Evolutionary conservation across 2,888 invertebrate species (phyloP).

Genomic region (Synergus gifuensis): DNA sequence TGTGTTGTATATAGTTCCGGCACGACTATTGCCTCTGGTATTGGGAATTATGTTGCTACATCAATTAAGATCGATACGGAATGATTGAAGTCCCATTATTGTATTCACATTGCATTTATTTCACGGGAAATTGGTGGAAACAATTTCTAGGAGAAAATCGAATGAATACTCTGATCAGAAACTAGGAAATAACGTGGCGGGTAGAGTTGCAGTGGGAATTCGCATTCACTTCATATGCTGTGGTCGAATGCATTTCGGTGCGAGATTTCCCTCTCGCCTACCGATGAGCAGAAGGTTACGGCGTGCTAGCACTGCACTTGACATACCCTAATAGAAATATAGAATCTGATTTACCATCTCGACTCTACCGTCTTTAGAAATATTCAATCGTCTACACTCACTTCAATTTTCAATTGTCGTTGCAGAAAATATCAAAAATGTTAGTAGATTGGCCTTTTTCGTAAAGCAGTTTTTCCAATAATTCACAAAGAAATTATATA

Average conservation of each 20-base stretch:
- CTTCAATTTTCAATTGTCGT: background rate
- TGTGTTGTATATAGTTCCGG: slow-evolving; percentile 21
- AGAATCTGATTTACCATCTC: slow-evolving; percentile 40
- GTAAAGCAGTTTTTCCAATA: background rate
- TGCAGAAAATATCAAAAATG: background rate
- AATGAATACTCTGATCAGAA: slow-evolving; percentile 40
- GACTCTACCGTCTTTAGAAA: slow-evolving; percentile 23
- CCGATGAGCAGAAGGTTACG: slow-evolving; percentile 20
- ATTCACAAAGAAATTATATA: background rate
- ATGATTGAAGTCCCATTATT: slow-evolving; percentile 57
- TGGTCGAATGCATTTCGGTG: slow-evolving; percentile 40
- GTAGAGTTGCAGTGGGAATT: slow-evolving; percentile 20
- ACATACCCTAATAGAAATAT: slow-evolving; percentile 41
- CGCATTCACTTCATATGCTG: slow-evolving; percentile 40
- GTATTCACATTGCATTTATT: slow-evolving; percentile 53
- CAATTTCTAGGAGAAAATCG: slow-evolving; percentile 54
- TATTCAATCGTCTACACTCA: slow-evolving; percentile 19
- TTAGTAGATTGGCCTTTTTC: background rate
- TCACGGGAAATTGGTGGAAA: slow-evolving; percentile 48
- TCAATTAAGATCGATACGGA: slow-evolving; percentile 55
- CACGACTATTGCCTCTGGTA: slow-evolving; percentile 41
- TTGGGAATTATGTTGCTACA: slow-evolving; percentile 53
- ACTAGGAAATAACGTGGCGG: slow-evolving; percentile 36
- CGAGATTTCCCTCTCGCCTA: slow-evolving; percentile 41
- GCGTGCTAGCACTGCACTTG: slow-evolving; percentile 27